phyloP scores from a whole-genome alignment of 2,888 invertebrate genomes.

The Thumatha senex region DNA sequence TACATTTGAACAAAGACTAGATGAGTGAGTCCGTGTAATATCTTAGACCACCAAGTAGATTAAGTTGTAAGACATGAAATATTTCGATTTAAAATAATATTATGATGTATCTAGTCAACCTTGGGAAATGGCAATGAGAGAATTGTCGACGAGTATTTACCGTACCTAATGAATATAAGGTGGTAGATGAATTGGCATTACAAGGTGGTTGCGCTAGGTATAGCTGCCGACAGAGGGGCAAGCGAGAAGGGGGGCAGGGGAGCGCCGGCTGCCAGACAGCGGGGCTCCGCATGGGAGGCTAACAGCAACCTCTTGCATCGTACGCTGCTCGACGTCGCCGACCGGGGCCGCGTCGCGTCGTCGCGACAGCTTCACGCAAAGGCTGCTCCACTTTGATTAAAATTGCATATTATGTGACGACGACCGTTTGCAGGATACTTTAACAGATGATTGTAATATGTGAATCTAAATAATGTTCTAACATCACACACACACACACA shows the following conservation, averaged over 20 bases:
- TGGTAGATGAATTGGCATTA: slow-evolving; percentile 67
- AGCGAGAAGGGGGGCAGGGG: slow-evolving; percentile 35
- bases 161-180: slow-evolving; percentile 48
- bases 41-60: slow-evolving; percentile 26
- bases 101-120: slow-evolving; percentile 49
- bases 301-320: slow-evolving; percentile 79
- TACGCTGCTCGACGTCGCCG: slow-evolving; percentile 62
- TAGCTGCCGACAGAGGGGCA: slow-evolving; percentile 38
- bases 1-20: slow-evolving; percentile 9
- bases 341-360: slow-evolving; percentile 39
- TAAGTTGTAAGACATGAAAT: slow-evolving; percentile 25
- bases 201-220: slow-evolving; percentile 70
- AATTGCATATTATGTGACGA: slow-evolving; percentile 62
- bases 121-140: slow-evolving; percentile 53
- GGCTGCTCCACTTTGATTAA: slow-evolving; percentile 73
- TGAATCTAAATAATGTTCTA: background rate
- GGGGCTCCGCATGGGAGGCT: slow-evolving; percentile 83
- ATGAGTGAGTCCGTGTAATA: slow-evolving; percentile 16
- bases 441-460: slow-evolving; percentile 33
- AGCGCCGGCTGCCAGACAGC: slow-evolving; percentile 79
- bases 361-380: slow-evolving; percentile 73
- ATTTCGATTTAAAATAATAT: slow-evolving; percentile 39
- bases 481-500: too few species aligned
- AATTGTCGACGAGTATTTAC: slow-evolving; percentile 50
- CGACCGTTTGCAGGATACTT: slow-evolving; percentile 33